Evolutionary conservation across 2,113 vertebrate species (phyloP).

Genomic region (Elanus axillaris): DNA sequence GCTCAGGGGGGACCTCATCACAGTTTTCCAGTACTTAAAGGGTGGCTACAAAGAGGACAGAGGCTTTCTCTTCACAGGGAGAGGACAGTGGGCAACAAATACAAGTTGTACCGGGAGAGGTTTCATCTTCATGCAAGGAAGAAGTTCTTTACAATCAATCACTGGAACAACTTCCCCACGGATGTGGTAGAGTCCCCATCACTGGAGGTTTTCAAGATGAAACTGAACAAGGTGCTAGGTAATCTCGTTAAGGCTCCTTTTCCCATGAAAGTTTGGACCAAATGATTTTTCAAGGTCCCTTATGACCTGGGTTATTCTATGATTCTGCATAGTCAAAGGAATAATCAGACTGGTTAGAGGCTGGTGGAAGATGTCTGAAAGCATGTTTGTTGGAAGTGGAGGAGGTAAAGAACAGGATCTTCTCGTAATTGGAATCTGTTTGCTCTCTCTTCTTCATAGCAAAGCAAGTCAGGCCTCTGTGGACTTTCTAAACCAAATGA

Average conservation of each 20-base stretch:
- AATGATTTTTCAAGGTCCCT: background rate
- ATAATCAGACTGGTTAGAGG: background rate
- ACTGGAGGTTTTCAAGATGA: background rate
- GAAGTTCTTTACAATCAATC: background rate
- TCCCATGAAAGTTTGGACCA: background rate
- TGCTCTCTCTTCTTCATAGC: conserved; percentile 29
- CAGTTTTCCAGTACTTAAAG: background rate
- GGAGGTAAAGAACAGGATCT: background rate
- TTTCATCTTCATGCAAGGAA: background rate
- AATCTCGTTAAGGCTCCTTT: background rate
- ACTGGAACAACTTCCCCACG: background rate
- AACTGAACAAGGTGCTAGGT: background rate
- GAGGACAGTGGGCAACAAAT: background rate
- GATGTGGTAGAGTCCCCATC: background rate
- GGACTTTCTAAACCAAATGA: conserved; percentile 42
- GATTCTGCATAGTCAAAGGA: background rate
- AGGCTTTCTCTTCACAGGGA: background rate
- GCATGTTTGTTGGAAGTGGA: background rate
- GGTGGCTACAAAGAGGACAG: background rate
- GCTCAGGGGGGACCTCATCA: background rate
- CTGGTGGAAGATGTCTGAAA: background rate
- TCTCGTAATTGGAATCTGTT: background rate
- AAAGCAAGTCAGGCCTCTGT: conserved; percentile 51
- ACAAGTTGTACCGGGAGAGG: background rate
- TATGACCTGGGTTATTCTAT: background rate